These are phyloP conservation scores for Limanda limanda DNA, from an alignment of 2,113 vertebrate genomes.

Conservation along the genomic window DNA sequence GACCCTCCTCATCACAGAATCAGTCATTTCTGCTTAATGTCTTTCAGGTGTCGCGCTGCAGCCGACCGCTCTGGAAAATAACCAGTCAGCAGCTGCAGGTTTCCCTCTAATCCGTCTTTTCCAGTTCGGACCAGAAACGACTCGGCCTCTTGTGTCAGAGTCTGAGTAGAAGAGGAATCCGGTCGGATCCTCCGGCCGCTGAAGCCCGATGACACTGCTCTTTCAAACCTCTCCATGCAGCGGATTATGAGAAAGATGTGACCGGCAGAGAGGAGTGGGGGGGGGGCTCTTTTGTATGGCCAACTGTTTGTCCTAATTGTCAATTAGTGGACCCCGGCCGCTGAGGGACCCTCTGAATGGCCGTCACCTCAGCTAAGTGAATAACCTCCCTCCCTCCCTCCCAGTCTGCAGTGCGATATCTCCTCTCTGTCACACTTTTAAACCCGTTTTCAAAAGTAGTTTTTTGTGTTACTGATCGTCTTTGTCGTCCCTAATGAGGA, in stretches of 20 bases:
- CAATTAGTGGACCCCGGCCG: slow-evolving; percentile 64
- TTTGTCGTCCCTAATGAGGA: slow-evolving; percentile 16
- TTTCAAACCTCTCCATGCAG: too few species aligned
- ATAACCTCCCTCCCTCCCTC: slow-evolving; percentile 19
- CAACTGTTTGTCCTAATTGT: slow-evolving; percentile 72
- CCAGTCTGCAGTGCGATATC: neutral
- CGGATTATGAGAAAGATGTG: too few species aligned
- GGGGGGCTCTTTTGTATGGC: slow-evolving; percentile 49
- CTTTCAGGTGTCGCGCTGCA: slow-evolving; percentile 56
- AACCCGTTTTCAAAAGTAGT: neutral
- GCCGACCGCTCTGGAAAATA: slow-evolving; percentile 32
- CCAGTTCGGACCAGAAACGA: too few species aligned
- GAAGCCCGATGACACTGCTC: too few species aligned
- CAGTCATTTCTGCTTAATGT: slow-evolving; percentile 50
- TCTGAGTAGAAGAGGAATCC: too few species aligned
- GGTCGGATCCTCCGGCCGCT: too few species aligned
- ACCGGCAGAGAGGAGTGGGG: neutral
- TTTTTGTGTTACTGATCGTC: neutral
- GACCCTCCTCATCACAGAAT: slow-evolving; percentile 16
- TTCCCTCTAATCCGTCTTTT: too few species aligned
- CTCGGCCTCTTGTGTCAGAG: too few species aligned
- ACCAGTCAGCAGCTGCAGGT: slow-evolving; percentile 35
- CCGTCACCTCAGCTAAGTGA: slow-evolving; percentile 37
- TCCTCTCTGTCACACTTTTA: slow-evolving; percentile 8
- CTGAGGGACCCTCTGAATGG: slow-evolving; percentile 46